Percentiles rank a stretch among this genome's conserved stretches.
These are phyloP conservation scores for Pseudotriccus pelzelni DNA, from an alignment of 2,797 vertebrate species.

Conservation along the genomic window DNA sequence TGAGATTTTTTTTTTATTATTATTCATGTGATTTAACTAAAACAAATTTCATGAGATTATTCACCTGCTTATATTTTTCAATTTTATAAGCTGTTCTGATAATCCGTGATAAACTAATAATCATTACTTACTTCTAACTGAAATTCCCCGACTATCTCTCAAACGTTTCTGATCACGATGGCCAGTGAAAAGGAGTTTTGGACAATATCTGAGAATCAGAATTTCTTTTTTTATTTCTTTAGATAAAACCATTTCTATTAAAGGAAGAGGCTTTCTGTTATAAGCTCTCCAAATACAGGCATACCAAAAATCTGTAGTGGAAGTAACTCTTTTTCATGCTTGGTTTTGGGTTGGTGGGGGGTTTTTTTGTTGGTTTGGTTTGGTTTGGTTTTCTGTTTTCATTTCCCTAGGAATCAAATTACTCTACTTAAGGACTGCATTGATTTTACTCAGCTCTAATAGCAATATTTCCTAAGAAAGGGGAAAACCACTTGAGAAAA, in stretches of 20 bases:
- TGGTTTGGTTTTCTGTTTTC: accelerated
- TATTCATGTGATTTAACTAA: neutral
- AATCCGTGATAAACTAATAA: neutral
- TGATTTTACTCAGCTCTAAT: neutral
- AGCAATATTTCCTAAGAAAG: neutral
- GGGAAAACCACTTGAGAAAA: neutral
- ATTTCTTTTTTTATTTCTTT: neutral
- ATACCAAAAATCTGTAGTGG: neutral
- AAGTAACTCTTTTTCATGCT: neutral
- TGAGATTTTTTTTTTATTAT: neutral
- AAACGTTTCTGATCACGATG: neutral
- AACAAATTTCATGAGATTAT: neutral
- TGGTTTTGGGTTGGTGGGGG: neutral
- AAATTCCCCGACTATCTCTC: neutral
- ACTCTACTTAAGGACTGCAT: neutral
- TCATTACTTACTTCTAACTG: neutral
- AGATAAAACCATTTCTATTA: neutral
- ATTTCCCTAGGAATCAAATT: neutral
- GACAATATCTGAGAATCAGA: neutral
- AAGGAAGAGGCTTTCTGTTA: neutral
- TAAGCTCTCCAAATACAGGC: neutral
- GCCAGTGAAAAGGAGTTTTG: neutral
- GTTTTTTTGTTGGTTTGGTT: neutral
- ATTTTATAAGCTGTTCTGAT: neutral
- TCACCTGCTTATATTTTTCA: neutral